Conservation (phyloP, 2,888 invertebrate species). For the Conops quadrifasciatus region DNA sequence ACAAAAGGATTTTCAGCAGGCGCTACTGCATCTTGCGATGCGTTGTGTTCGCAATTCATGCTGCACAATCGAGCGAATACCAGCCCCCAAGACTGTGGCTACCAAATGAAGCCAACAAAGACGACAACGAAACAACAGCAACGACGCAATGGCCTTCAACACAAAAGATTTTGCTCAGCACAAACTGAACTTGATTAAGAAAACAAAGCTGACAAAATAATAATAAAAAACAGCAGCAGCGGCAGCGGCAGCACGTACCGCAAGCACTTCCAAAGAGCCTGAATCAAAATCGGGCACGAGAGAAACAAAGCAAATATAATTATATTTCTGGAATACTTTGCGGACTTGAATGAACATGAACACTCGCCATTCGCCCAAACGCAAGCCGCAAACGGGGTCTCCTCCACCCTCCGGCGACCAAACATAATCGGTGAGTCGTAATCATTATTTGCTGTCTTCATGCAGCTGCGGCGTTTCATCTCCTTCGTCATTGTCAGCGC, state of each 20-base stretch:
- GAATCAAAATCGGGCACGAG: slow-evolving; percentile 8
- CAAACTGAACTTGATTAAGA: neutral
- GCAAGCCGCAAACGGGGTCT: neutral
- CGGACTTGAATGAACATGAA: slow-evolving; percentile 21
- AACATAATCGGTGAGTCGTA: neutral
- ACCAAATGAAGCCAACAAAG: slow-evolving; percentile 6
- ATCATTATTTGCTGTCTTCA: slow-evolving; percentile 31
- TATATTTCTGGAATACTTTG: slow-evolving; percentile 38
- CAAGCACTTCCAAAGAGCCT: neutral
- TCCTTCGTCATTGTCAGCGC: neutral
- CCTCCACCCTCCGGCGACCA: neutral
- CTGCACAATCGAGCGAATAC: slow-evolving; percentile 24
- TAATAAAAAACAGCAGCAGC: neutral
- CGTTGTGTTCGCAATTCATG: slow-evolving; percentile 14
- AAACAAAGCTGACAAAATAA: neutral
- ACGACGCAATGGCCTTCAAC: neutral
- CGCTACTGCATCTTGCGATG: neutral
- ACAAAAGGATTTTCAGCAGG: slow-evolving; percentile 6
- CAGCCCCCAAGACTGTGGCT: slow-evolving; percentile 18
- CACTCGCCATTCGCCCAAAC: neutral
- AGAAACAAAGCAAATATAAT: slow-evolving; percentile 38
- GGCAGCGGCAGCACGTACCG: neutral
- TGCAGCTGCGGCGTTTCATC: neutral
- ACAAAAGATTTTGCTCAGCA: slow-evolving; percentile 20
- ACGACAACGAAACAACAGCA: neutral